Conservation (phyloP, 2,797 vertebrate genomes). For the Tokudaia tokunoshimensis region DNA sequence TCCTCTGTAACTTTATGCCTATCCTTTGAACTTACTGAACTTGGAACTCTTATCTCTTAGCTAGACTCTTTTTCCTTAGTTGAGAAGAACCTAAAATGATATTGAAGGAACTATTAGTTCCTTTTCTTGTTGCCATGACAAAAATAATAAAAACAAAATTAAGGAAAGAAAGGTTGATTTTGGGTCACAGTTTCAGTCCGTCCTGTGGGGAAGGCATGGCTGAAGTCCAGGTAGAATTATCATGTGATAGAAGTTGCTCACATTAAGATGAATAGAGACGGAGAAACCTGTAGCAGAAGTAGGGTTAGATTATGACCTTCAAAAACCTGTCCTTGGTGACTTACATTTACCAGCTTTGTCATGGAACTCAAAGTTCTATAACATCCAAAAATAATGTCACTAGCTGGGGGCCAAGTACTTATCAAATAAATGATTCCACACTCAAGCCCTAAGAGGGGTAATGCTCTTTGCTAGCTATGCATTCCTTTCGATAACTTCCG, state of each 20-base stretch:
- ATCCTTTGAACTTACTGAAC: background rate
- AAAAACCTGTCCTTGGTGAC: background rate
- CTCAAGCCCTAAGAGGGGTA: background rate
- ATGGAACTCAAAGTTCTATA: background rate
- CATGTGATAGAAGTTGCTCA: background rate
- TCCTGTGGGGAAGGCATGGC: background rate
- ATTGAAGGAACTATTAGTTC: background rate
- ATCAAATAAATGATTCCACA: background rate
- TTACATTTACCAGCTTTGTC: background rate
- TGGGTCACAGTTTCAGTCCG: background rate
- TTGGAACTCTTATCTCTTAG: background rate
- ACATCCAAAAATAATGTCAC: background rate
- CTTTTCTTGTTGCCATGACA: background rate
- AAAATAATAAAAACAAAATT: background rate
- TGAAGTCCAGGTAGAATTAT: background rate
- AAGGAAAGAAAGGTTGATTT: background rate
- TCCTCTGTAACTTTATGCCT: background rate
- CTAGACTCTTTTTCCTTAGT: background rate
- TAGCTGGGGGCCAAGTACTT: background rate
- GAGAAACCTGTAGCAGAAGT: background rate
- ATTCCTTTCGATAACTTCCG: background rate
- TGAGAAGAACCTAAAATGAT: slow-evolving; percentile 5
- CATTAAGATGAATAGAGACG: background rate
- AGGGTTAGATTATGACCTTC: background rate
- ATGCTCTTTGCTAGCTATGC: background rate